A percentile compares a stretch with the other conserved stretches of the same genome.
Evolutionary conservation across 2,797 vertebrate genomes (phyloP).

Genomic region (Anas bahamensis): DNA sequence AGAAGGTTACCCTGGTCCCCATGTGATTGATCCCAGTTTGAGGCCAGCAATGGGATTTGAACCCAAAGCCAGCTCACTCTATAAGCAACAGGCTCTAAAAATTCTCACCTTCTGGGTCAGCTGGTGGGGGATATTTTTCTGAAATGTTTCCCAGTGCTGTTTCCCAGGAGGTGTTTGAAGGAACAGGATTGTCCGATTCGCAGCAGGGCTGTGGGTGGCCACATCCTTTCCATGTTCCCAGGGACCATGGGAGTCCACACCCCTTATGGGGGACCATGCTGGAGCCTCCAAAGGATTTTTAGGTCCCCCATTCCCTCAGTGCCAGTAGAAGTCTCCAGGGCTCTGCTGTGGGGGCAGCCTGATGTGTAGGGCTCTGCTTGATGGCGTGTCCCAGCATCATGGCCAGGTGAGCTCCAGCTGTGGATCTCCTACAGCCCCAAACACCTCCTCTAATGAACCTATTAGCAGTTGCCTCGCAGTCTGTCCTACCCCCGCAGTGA

Average conservation of each 20-base stretch:
- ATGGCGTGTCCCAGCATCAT: fast-evolving
- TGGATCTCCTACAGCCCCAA: not conserved
- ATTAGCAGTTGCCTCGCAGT: fast-evolving
- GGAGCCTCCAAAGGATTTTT: not conserved
- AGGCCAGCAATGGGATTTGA: not conserved
- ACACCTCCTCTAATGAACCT: not conserved
- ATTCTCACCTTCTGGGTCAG: not conserved
- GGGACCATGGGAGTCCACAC: fast-evolving
- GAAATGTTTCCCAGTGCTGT: not conserved
- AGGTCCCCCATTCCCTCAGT: not conserved
- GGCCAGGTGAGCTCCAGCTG: not conserved
- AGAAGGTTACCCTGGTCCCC: fast-evolving
- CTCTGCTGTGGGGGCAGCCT: not conserved
- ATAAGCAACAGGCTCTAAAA: not conserved
- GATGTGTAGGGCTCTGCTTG: not conserved
- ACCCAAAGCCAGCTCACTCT: not conserved
- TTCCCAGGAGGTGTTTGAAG: fast-evolving
- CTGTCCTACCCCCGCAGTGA: not conserved
- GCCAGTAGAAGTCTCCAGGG: not conserved
- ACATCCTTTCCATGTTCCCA: not conserved
- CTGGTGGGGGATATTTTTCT: not conserved
- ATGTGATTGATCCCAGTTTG: not conserved
- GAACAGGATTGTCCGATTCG: fast-evolving
- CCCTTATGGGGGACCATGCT: not conserved
- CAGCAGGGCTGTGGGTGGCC: not conserved